Base-by-base conservation (phyloP, 2,113 vertebrate genomes). In the Gasterosteus nipponicus region DNA sequence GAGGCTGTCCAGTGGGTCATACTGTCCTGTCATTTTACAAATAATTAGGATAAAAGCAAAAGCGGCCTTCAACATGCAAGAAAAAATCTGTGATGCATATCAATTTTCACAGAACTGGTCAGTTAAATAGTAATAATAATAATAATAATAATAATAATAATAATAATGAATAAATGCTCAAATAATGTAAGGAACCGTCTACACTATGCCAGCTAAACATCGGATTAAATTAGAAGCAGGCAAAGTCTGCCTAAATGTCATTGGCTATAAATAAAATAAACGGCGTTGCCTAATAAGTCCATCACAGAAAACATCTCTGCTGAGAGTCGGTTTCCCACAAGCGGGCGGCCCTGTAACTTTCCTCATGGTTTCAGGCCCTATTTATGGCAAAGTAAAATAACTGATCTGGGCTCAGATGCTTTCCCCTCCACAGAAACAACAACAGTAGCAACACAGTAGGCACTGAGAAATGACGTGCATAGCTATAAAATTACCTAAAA, bases 331-430 rank as follows among this genome's bases (percentile, higher is more conserved):
- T 59, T 77, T 81, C 81, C 65, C 70, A 77, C 8, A 19, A 66
- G 49, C 31, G 22, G 33, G 49, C 31, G 22, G 33, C 35, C 11
- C 18, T 44, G n/a, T 31, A 53, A 12, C 2, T 22, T 18, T 12
- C 47, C 19, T 62, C 11, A 18, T 44, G 35, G 14, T 53, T 66
- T 67, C 11, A 53, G 35, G 2, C 7, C 35, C 58, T 61, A 77
- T 76, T 70, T 73, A 31, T 60, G 29, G 60, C 38, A 51, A 72
- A 78, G 54, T 57, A 31, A 77, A 82, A 69, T 46, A 74, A 64
- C 10, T 26, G 10, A 71, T 18, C 35, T 29, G 12, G 62, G 38
- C 68, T 41, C 53, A 77, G 41, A 68, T 68, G 47, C 31, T 64
- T 82, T 75, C 33, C 35, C 7, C 39, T 69, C 35, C 53, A 62